Evolutionary conservation across 2,113 vertebrate species (phyloP).

Genomic region (Stigmatopora argus): DNA sequence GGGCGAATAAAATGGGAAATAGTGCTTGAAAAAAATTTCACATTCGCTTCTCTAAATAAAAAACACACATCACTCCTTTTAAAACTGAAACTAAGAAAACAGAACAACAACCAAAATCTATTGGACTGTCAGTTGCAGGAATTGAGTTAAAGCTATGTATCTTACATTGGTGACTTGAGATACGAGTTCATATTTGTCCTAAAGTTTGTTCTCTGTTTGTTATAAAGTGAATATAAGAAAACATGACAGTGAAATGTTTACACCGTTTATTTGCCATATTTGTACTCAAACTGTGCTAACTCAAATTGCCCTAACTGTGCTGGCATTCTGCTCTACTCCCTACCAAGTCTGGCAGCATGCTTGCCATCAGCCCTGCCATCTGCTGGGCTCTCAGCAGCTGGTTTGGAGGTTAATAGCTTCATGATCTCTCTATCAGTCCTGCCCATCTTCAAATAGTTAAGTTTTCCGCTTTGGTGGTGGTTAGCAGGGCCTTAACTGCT

Average conservation of each 20-base stretch:
- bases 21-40: too few relatives aligned
- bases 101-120: too few relatives aligned
- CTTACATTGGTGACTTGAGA: too few relatives aligned
- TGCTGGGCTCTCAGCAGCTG: conserved; percentile 68
- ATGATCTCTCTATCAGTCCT: conserved; percentile 66
- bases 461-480: conserved; percentile 58
- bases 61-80: too few relatives aligned
- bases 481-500: conserved; percentile 41
- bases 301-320: conserved; percentile 28
- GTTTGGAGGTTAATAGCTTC: conserved; percentile 70
- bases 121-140: too few relatives aligned
- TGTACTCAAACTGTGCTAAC: conserved; percentile 28
- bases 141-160: background rate
- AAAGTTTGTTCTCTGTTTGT: too few relatives aligned
- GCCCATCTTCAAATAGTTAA: conserved; percentile 68
- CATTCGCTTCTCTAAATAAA: too few relatives aligned
- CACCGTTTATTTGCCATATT: conserved; percentile 17
- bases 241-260: background rate
- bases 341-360: conserved; percentile 52
- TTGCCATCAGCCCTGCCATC: conserved; percentile 61
- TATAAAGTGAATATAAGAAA: background rate
- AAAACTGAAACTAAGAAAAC: too few relatives aligned
- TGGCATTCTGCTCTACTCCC: conserved; percentile 25
- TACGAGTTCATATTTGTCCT: too few relatives aligned
- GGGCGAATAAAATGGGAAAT: too few relatives aligned